phyloP scores from a whole-genome alignment of 1,140 invertebrate genomes.

The Zaprionus kolodkinae region DNA sequence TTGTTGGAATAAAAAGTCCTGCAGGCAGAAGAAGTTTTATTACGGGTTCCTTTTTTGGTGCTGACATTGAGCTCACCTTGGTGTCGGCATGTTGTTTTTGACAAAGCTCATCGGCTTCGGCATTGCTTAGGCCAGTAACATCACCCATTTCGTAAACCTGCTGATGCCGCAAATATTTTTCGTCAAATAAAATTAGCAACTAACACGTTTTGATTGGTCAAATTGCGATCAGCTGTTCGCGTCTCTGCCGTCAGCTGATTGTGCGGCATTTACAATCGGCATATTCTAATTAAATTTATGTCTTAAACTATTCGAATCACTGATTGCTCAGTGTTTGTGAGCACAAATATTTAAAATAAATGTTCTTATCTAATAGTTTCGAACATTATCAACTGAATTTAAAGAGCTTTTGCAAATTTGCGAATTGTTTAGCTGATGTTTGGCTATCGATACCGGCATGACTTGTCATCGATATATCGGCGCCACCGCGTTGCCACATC shows the following conservation, averaged over 20 bases:
- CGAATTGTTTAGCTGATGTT: not conserved
- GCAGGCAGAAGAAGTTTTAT: slow-evolving; percentile 43
- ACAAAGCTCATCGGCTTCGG: slow-evolving; percentile 88
- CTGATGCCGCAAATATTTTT: slow-evolving; percentile 12
- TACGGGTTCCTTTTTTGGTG: not conserved
- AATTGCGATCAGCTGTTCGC: slow-evolving; percentile 26
- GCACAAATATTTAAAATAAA: not conserved
- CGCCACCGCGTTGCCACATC: not conserved
- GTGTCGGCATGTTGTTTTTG: slow-evolving; percentile 87
- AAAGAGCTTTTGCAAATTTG: not conserved
- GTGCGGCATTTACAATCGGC: not conserved
- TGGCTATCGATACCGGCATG: slow-evolving; percentile 11
- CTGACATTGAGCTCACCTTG: slow-evolving; percentile 84
- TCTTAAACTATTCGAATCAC: not conserved
- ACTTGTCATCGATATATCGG: not conserved
- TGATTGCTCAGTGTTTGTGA: too few relatives aligned
- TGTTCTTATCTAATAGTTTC: not conserved
- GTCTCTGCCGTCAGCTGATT: slow-evolving; percentile 17
- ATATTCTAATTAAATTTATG: not conserved
- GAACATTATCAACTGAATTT: not conserved
- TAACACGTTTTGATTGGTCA: slow-evolving; percentile 23
- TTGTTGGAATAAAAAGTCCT: slow-evolving; percentile 97
- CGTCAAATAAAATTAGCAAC: not conserved
- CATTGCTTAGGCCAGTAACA: slow-evolving; percentile 86
- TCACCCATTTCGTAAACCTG: slow-evolving; percentile 85